Conservation (phyloP, 2,888 invertebrate genomes). For the Mamestra brassicae region DNA sequence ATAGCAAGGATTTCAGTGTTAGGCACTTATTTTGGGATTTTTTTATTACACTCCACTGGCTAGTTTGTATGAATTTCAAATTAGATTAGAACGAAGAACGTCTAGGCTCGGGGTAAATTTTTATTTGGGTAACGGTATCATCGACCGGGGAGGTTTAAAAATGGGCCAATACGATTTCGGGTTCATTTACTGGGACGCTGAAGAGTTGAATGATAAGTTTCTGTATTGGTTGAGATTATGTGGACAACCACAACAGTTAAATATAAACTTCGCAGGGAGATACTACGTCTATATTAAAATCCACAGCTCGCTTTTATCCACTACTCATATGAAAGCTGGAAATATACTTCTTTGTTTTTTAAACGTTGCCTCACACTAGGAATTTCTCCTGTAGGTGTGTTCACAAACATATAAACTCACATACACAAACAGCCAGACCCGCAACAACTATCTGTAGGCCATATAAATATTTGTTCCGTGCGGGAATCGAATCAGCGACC, state of each 20-base stretch:
- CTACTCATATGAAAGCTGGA: no score
- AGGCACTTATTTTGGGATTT: conserved; percentile 55
- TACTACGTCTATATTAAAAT: no score
- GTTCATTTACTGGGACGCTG: neutral
- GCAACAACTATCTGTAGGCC: no score
- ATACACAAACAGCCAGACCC: no score
- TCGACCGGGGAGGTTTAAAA: conserved; percentile 46
- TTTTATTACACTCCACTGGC: conserved; percentile 53
- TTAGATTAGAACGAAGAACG: conserved; percentile 35
- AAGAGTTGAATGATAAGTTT: neutral
- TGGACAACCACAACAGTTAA: neutral
- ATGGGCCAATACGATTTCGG: neutral
- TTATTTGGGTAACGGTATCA: conserved; percentile 39
- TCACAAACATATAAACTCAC: no score
- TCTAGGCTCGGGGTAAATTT: conserved; percentile 40
- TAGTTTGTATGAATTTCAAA: conserved; percentile 61
- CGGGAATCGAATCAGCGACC: no score
- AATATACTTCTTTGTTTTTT: no score
- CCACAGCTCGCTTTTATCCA: no score
- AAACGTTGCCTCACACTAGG: no score
- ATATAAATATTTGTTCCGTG: no score
- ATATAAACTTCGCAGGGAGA: neutral
- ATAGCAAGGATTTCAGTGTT: conserved; percentile 52
- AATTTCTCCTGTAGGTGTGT: no score
- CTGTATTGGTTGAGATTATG: neutral